Percentiles rank a stretch among this genome's conserved stretches.
These are phyloP conservation scores for Trochalopteron elliotii DNA, from an alignment of 2,113 vertebrate genomes.

Conservation along the genomic window DNA sequence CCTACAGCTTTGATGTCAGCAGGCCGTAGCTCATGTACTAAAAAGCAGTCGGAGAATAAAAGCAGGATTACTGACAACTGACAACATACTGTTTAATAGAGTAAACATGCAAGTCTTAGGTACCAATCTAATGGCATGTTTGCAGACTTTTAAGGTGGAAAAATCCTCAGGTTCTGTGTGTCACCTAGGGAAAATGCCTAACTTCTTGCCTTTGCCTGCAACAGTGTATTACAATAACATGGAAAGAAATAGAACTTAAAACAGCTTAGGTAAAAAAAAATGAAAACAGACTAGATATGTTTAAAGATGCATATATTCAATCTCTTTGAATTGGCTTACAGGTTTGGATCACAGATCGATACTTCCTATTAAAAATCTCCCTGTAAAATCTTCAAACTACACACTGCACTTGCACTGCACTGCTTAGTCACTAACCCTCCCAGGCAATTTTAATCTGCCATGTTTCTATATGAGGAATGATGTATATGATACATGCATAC, in stretches of 20 bases:
- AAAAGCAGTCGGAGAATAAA: not conserved
- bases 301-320: not conserved
- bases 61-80: not conserved
- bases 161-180: not conserved
- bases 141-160: not conserved
- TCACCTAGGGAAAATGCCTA: not conserved
- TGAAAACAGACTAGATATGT: not conserved
- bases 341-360: not conserved
- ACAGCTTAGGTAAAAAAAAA: not conserved
- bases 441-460: not conserved
- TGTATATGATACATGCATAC: not conserved
- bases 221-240: not conserved
- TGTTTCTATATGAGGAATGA: not conserved
- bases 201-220: not conserved
- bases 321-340: not conserved
- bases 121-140: not conserved
- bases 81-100: not conserved
- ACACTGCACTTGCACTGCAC: accelerated
- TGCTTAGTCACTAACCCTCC: not conserved
- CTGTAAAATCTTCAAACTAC: not conserved
- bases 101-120: not conserved
- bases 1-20: constrained; percentile 86
- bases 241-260: not conserved
- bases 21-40: constrained; percentile 85
- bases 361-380: not conserved